Conservation (phyloP, 2,113 vertebrate species). For the Litocranius walleri region DNA sequence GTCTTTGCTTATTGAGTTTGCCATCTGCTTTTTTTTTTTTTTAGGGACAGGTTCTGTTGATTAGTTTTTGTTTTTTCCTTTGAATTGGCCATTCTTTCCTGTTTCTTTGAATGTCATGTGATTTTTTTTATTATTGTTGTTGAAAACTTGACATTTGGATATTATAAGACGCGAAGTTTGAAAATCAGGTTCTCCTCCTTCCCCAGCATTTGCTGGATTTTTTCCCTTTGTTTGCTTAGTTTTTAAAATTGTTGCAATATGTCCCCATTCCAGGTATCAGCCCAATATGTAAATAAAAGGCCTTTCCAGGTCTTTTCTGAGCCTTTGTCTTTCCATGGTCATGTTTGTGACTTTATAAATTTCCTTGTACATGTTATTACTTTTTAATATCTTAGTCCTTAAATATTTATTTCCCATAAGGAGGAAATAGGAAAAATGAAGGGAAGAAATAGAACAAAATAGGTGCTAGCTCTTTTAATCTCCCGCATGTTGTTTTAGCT, state of each 20-base stretch:
- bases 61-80: not conserved
- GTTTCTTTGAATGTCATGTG: not conserved
- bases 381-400: not conserved
- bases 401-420: not conserved
- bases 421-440: not conserved
- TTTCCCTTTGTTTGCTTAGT: too few species aligned
- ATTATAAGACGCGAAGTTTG: not conserved
- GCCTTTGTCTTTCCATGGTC: not conserved
- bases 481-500: not conserved
- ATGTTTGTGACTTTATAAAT: not conserved
- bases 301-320: not conserved
- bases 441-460: not conserved
- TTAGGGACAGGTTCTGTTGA: not conserved
- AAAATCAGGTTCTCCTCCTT: not conserved
- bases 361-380: not conserved
- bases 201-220: not conserved
- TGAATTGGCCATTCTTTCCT: not conserved
- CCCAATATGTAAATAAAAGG: not conserved
- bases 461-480: not conserved
- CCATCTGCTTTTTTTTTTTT: not conserved
- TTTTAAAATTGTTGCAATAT: not conserved
- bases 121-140: not conserved
- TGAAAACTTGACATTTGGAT: not conserved
- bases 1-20: not conserved
- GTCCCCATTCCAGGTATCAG: not conserved